These are phyloP conservation scores for Heliconius cydno DNA, from an alignment of 2,888 invertebrate genomes.

Conservation along the genomic window DNA sequence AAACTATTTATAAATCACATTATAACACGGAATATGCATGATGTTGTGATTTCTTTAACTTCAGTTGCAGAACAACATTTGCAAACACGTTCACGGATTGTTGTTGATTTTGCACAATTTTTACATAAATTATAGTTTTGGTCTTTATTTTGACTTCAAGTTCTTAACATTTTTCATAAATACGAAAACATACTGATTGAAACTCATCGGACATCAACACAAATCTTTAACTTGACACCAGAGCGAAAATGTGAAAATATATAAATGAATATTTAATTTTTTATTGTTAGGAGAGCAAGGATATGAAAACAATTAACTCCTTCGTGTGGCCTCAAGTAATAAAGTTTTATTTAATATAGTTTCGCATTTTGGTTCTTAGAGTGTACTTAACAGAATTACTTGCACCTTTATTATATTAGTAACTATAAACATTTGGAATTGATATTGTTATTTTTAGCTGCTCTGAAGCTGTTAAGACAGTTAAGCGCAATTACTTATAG, in stretches of 20 bases:
- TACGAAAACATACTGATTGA: no score
- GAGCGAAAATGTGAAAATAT: no score
- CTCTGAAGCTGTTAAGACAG: neutral
- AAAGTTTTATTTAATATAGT: neutral
- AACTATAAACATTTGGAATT: neutral
- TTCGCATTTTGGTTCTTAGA: neutral
- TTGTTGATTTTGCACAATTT: neutral
- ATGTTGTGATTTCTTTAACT: slow-evolving; percentile 14
- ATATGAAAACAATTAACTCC: no score
- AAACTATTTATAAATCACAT: slow-evolving; percentile 33
- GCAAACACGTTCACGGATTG: neutral
- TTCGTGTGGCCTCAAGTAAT: neutral
- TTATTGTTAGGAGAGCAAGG: no score
- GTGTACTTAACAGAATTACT: neutral
- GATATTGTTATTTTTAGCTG: neutral
- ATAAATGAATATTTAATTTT: no score
- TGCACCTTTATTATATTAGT: neutral
- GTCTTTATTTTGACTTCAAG: no score
- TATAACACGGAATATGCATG: slow-evolving; percentile 27
- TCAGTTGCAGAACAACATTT: slow-evolving; percentile 2
- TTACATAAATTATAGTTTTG: neutral
- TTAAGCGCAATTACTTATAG: neutral
- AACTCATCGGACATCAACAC: no score
- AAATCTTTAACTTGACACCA: no score
- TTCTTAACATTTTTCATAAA: no score